Base-by-base conservation (phyloP, 2,797 vertebrate species). In the Anisognathus igniventris region DNA sequence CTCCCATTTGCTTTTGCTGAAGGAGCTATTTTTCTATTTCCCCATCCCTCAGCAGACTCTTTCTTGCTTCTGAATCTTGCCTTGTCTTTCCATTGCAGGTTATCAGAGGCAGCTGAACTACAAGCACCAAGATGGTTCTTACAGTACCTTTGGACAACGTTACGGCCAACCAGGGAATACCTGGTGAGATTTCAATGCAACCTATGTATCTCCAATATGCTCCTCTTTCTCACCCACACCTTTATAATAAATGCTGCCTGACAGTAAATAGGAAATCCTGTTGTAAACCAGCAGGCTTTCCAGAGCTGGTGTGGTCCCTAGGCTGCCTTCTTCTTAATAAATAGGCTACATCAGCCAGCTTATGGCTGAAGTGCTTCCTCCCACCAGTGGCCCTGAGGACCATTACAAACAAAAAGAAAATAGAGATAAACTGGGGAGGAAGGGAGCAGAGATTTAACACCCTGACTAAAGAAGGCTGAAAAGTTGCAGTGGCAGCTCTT, bases 61-160 rank as follows among this genome's bases (percentile, higher is more conserved):
- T 66, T 54, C 35, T 67, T 48, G 30, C 24, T 68, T 50, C 50
- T 93, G 57, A 92, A 77, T 54, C 12, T 64, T 79, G 40, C 30
- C 64, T 57, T 77, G 64, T 90, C 30, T 39, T 75, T 88, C 39
- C 14, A 7, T 86, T 95, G 19, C 90, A 99, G 99, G 99, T 27
- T 99, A 99, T 95, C 99, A 99, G 96, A 98, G 98, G 70, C 98
- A 99, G 87, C 98, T 99, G 75, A 98, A 68, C 47, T 99, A 98
- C 96, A 99, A 98, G 74, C 98, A 98, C 31, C 4, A 21, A 0
- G 98, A 99, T 19, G 99, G 99, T 9, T 99, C 99, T 60, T 99
- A 99, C 92, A 99, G 99, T 33, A 98, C 98, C 18, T 99, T 99
- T 70, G 99, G 99, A 48, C 97, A 96, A 25, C 40, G 13, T 15